Percentiles rank a stretch among this genome's conserved stretches.
Evolutionary conservation across 92 coral and sea anemone species (phyloP).

Genomic region (Scolanthus callimorphus): DNA sequence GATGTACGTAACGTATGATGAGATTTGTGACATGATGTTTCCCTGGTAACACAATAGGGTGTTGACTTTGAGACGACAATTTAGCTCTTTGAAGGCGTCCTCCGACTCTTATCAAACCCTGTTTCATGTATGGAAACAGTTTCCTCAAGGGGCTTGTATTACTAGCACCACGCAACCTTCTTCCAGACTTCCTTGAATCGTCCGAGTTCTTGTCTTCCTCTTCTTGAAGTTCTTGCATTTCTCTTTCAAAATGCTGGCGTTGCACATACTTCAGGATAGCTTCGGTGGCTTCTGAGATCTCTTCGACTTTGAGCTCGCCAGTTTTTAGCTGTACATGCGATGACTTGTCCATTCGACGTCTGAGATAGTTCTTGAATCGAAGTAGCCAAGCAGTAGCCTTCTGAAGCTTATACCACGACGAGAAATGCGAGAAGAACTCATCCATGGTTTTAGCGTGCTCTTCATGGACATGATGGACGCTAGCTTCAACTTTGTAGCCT

Average conservation of each 20-base stretch:
- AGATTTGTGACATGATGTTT: background rate
- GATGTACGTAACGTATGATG: background rate
- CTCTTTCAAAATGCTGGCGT: background rate
- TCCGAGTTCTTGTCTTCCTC: background rate
- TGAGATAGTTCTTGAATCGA: background rate
- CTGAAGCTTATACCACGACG: background rate
- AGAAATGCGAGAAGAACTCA: too few species aligned
- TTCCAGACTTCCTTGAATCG: background rate
- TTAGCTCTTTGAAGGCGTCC: background rate
- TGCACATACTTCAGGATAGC: background rate
- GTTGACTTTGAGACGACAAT: background rate
- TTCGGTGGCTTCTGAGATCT: background rate
- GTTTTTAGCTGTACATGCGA: background rate
- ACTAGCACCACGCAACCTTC: background rate
- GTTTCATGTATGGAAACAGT: background rate
- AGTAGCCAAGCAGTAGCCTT: background rate
- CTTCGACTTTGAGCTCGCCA: background rate
- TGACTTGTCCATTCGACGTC: background rate
- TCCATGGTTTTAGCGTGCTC: background rate
- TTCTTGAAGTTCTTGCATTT: background rate
- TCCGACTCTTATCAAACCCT: background rate
- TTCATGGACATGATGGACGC: background rate
- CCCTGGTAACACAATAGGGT: background rate
- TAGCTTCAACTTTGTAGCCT: too few species aligned
- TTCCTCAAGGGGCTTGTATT: background rate